Evolutionary conservation across 2,888 invertebrate genomes (phyloP).

Genomic region (Brachyopa scutellaris): DNA sequence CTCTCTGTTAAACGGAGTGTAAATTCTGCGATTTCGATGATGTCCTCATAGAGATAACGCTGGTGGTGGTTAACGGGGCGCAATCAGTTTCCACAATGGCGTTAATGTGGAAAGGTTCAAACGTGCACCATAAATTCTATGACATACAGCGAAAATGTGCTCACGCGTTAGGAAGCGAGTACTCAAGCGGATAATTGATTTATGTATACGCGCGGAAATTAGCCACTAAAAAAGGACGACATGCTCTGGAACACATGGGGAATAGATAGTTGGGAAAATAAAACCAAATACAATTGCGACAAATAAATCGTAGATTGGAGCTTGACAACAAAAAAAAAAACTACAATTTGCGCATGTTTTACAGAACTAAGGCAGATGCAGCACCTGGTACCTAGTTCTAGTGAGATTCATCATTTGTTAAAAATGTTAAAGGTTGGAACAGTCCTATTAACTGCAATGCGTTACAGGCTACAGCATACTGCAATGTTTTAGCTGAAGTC

Average conservation of each 20-base stretch:
- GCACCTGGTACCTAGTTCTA: not conserved
- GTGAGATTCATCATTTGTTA: not conserved
- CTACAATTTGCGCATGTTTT: not conserved
- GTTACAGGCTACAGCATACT: no score
- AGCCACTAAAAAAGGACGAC: constrained; percentile 29
- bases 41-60: constrained; percentile 61
- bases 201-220: constrained; percentile 55
- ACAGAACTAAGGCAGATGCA: not conserved
- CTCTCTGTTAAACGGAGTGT: constrained; percentile 42
- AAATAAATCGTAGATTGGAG: not conserved
- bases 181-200: constrained; percentile 53
- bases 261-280: not conserved
- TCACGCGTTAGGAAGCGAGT: constrained; percentile 20
- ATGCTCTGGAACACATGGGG: not conserved
- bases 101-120: constrained; percentile 49
- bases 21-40: constrained; percentile 55
- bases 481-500: not conserved
- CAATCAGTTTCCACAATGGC: not conserved
- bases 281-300: constrained; percentile 20
- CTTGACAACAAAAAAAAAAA: not conserved
- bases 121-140: constrained; percentile 50
- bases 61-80: no score
- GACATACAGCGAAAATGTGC: constrained; percentile 22
- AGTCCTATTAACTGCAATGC: not conserved
- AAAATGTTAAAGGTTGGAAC: constrained; percentile 9